A percentile compares a stretch with the other conserved stretches of the same genome.
These are phyloP conservation scores for Platyrinchus mystaceus DNA, from an alignment of 2,797 vertebrate genomes.

Conservation along the genomic window DNA sequence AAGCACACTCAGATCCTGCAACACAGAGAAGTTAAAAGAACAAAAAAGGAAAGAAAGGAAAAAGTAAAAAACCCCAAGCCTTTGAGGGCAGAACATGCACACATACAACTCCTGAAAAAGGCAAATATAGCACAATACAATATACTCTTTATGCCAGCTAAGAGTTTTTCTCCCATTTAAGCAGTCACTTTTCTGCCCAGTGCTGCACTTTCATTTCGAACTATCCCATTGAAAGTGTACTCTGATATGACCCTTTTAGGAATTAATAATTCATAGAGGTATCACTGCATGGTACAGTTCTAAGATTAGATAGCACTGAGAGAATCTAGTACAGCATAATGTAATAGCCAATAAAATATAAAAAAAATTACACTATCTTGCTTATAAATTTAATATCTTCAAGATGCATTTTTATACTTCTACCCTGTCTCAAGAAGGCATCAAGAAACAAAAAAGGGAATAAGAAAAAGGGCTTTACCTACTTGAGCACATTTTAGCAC, in stretches of 20 bases:
- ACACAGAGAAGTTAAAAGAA: neutral
- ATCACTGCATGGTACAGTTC: neutral
- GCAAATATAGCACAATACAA: neutral
- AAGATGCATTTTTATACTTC: neutral
- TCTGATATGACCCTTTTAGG: neutral
- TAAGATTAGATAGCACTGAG: slow-evolving; percentile 15
- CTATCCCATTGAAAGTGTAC: neutral
- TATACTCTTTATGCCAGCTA: neutral
- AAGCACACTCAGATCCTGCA: neutral
- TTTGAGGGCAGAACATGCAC: neutral
- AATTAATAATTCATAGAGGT: slow-evolving; percentile 56
- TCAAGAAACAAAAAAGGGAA: neutral
- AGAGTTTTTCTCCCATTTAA: slow-evolving; percentile 1
- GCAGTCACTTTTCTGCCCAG: neutral
- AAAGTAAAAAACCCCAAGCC: neutral
- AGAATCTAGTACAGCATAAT: slow-evolving; percentile 25
- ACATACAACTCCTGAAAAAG: neutral
- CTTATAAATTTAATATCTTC: neutral
- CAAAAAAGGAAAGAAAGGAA: neutral
- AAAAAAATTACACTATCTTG: neutral
- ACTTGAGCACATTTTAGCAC: neutral
- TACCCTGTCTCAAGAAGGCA: neutral
- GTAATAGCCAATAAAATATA: neutral
- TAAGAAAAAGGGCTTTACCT: neutral
- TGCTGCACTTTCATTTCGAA: neutral